These are phyloP conservation scores for Oryzias sinensis DNA, from an alignment of 2,797 vertebrate genomes.

Conservation along the genomic window DNA sequence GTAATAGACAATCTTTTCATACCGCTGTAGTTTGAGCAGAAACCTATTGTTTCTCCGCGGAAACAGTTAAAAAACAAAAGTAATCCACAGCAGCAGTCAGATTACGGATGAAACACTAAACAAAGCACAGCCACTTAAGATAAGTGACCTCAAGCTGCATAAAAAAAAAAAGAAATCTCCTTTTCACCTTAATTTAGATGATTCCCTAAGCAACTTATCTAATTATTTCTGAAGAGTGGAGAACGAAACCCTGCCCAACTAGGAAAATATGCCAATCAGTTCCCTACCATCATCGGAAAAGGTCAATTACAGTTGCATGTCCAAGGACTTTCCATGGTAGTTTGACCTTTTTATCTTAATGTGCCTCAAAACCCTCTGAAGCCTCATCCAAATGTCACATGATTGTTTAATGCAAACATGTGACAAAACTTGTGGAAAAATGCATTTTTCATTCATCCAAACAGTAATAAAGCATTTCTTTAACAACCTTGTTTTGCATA, in stretches of 20 bases:
- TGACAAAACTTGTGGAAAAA: too few relatives aligned
- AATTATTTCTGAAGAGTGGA: slow-evolving; percentile 48
- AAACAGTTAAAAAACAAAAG: not conserved
- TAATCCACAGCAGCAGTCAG: not conserved
- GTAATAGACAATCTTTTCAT: not conserved
- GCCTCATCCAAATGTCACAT: slow-evolving; percentile 67
- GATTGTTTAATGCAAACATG: slow-evolving; percentile 24
- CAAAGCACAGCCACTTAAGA: not conserved
- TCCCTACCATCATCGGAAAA: slow-evolving; percentile 61
- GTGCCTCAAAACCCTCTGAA: slow-evolving; percentile 55
- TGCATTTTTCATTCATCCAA: too few relatives aligned
- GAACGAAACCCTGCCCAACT: slow-evolving; percentile 27
- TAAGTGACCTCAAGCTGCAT: not conserved
- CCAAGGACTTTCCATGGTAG: slow-evolving; percentile 63
- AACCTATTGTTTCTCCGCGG: not conserved
- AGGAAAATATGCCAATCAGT: slow-evolving; percentile 49
- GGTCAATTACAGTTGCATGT: slow-evolving; percentile 66
- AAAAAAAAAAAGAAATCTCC: slow-evolving; percentile 9
- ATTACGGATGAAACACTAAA: not conserved
- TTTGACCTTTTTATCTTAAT: slow-evolving; percentile 68
- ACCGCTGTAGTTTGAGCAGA: not conserved
- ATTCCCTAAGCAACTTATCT: slow-evolving; percentile 47
- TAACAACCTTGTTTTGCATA: too few relatives aligned
- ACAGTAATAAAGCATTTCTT: too few relatives aligned
- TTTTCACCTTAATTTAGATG: slow-evolving; percentile 30